Base-by-base conservation (phyloP, 53 echinoderm and acorn worm species). In the Echinarachnius parma region DNA sequence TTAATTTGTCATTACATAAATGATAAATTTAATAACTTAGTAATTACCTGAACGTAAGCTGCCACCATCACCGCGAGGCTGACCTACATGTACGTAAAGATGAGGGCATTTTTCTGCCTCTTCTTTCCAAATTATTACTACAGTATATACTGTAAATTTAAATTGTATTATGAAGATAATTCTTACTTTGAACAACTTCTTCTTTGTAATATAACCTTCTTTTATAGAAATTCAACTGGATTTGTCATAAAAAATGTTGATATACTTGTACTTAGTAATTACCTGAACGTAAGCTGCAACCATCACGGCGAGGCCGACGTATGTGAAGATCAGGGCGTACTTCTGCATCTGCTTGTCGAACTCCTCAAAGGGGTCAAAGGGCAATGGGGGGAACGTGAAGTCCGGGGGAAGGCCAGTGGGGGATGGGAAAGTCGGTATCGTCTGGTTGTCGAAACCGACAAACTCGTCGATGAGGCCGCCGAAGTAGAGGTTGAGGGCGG, bases 401-500 rank as follows among this genome's bases (percentile, higher is more conserved):
- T 36, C 53, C 0, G 70, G 70, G 2, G 70, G 53, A 14, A 53
- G 37, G 26, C 28, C 57, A 11, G 10, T 19, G 27, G 57, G 57
- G 7, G 28, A 5, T 7, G 28, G 25, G 25, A 4, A 5, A 23
- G 35, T 34, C 3, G 70, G 53, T 1, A 21, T 2, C 8, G 70
- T 53, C 24, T 2, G 5, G 27, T 80, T 37, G 31, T 83, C 83
- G 47, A 74, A 65, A 15, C 75, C 85, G 2, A 89, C 66, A 33
- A 85, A 81, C 0, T 56, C 78, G 34, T 85, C 78, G 8, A 83
- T 77, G 75, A 89, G 86, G 2, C 85, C 76, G 33, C 89, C 89
- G 36, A 89, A 89, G 74, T 85, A 75, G 24, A 89, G 77, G 53
- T 83, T 89, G 15, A 89, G 74, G 7, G 72, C 81, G 0, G 89